phyloP scores from a whole-genome alignment of 2,797 vertebrate species.

The Urosaurus nigricauda region DNA sequence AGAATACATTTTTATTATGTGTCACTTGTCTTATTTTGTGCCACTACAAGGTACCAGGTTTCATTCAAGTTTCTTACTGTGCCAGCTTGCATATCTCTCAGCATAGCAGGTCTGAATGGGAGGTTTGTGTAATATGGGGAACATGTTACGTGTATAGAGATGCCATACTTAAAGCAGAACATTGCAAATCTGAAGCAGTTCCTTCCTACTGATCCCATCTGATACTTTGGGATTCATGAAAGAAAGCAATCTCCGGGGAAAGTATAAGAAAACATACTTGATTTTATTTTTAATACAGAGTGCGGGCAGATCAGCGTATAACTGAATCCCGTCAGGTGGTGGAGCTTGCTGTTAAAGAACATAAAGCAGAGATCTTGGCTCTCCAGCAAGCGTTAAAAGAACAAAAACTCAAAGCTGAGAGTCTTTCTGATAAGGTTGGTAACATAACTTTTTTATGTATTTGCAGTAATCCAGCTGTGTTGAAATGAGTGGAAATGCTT shows the following conservation, averaged over 20 bases:
- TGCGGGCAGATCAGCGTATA: slow-evolving; percentile 93
- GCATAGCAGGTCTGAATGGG: slow-evolving; percentile 25
- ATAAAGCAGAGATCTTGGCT: slow-evolving; percentile 95
- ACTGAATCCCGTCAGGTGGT: slow-evolving; percentile 96
- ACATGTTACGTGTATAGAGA: background rate
- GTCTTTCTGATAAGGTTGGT: slow-evolving; percentile 94
- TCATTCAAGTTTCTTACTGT: slow-evolving; percentile 40
- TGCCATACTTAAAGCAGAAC: background rate
- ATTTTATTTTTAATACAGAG: slow-evolving; percentile 79
- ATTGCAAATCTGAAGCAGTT: slow-evolving; percentile 38
- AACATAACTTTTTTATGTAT: slow-evolving; percentile 26
- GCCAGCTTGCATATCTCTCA: slow-evolving; percentile 48
- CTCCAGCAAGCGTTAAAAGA: slow-evolving; percentile 97
- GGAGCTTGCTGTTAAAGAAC: slow-evolving; percentile 96
- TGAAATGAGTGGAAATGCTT: background rate
- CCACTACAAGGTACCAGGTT: slow-evolving; percentile 36
- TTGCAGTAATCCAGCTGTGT: background rate
- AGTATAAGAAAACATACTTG: slow-evolving; percentile 55
- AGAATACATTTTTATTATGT: slow-evolving; percentile 48
- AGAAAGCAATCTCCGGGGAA: slow-evolving; percentile 52
- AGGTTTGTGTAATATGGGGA: slow-evolving; percentile 31
- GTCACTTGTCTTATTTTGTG: slow-evolving; percentile 45
- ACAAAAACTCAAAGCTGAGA: slow-evolving; percentile 97
- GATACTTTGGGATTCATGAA: slow-evolving; percentile 42
- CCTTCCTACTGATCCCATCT: background rate